These are phyloP conservation scores for Chelon auratus DNA, from an alignment of 2,797 vertebrate genomes.

Conservation along the genomic window DNA sequence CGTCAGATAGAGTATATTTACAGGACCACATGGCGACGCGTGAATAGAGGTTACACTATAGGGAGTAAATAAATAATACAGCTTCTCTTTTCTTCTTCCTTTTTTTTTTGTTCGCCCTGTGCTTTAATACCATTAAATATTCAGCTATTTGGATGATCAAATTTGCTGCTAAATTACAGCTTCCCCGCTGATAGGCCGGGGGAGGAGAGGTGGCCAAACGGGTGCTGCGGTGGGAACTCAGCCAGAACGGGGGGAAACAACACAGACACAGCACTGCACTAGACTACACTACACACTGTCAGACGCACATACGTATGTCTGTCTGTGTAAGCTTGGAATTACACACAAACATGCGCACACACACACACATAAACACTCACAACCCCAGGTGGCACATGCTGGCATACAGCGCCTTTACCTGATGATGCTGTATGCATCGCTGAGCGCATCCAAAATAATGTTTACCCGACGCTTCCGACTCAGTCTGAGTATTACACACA, in stretches of 20 bases:
- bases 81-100: conserved; percentile 22
- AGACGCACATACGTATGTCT: conserved; percentile 32
- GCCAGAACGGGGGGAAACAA: conserved; percentile 65
- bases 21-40: conserved; percentile 90
- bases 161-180: conserved; percentile 95
- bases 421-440: conserved; percentile 75
- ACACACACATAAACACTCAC: conserved; percentile 44
- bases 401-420: conserved; percentile 70
- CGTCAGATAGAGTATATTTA: conserved; percentile 91
- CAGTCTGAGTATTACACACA: conserved; percentile 41
- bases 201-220: conserved; percentile 69
- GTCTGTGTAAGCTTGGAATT: conserved; percentile 32
- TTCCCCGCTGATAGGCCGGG: conserved; percentile 75
- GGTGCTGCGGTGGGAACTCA: conserved; percentile 68
- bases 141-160: conserved; percentile 95
- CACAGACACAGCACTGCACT: conserved; percentile 32
- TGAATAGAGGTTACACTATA: conserved; percentile 89
- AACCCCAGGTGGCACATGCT: conserved; percentile 81
- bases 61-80: conserved; percentile 96
- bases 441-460: conserved; percentile 71
- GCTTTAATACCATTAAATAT: conserved; percentile 99
- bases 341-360: background rate
- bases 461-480: conserved; percentile 65
- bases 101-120: conserved; percentile 54
- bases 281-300: conserved; percentile 23